Conservation (phyloP, 1,140 invertebrate species). For the Pogonus chalceus region DNA sequence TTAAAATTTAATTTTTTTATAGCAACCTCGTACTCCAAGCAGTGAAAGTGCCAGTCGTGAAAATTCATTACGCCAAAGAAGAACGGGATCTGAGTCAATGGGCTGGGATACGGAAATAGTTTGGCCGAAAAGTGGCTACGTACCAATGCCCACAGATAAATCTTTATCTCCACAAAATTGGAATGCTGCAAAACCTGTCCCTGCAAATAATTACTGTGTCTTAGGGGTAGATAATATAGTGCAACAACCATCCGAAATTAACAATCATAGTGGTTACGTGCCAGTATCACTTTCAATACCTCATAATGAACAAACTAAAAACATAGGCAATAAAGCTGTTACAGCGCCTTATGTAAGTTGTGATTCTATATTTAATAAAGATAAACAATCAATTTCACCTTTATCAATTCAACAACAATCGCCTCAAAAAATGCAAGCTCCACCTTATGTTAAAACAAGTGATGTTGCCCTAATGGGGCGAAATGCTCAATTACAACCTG, state of each 20-base stretch:
- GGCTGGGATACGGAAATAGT: background rate
- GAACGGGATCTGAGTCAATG: background rate
- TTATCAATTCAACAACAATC: background rate
- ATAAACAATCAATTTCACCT: background rate
- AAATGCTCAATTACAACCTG: conserved; percentile 16
- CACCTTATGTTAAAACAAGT: conserved; percentile 17
- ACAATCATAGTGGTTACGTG: background rate
- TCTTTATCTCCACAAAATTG: background rate
- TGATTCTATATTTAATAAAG: conserved; percentile 2
- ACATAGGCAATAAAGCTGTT: background rate
- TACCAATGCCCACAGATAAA: conserved; percentile 5
- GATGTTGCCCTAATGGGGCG: conserved; percentile 15
- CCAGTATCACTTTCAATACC: background rate
- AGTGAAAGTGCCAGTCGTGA: background rate
- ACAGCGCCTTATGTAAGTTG: conserved; percentile 9
- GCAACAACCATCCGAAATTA: background rate
- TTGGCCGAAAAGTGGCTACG: background rate
- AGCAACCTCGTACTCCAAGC: background rate
- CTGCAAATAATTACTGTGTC: conserved; percentile 11
- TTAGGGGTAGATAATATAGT: background rate
- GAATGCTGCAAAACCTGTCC: conserved; percentile 1
- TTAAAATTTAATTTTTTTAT: too few species aligned
- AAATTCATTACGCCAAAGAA: background rate
- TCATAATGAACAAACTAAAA: background rate
- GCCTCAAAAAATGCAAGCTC: background rate